These are phyloP conservation scores for Pagrus major DNA, from an alignment of 2,113 vertebrate species.

Conservation along the genomic window DNA sequence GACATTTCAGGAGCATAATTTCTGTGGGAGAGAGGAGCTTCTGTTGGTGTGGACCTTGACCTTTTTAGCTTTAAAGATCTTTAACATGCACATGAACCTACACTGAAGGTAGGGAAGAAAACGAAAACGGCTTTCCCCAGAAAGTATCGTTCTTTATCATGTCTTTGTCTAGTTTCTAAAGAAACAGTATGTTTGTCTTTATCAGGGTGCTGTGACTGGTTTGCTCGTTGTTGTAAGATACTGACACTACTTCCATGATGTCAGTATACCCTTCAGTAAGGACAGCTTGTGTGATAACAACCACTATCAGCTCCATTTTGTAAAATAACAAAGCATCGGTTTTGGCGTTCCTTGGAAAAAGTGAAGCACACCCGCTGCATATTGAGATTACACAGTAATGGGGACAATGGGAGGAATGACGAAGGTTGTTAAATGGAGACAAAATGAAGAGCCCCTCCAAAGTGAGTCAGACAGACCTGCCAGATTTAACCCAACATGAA, in stretches of 20 bases:
- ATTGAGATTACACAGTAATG: conserved; percentile 3
- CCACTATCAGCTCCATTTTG: rapidly evolving
- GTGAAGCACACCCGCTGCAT: not conserved
- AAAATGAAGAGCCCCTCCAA: not conserved
- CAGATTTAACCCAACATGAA: conserved; percentile 37
- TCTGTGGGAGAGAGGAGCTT: too few relatives aligned
- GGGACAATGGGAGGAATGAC: conserved; percentile 17
- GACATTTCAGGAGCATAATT: too few relatives aligned
- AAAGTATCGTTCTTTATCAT: not conserved
- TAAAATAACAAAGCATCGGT: not conserved
- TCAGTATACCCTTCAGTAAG: not conserved
- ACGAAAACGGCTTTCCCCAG: too few relatives aligned
- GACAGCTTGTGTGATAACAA: conserved; percentile 4
- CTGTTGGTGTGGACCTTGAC: too few relatives aligned
- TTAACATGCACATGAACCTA: too few relatives aligned
- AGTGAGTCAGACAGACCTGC: conserved; percentile 39
- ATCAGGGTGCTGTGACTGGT: conserved; percentile 25
- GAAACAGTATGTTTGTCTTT: conserved; percentile 2
- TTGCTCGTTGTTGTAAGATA: not conserved
- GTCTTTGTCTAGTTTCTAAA: not conserved
- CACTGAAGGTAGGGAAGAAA: too few relatives aligned
- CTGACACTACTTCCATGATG: not conserved
- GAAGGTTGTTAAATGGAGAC: conserved; percentile 35
- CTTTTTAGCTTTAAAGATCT: too few relatives aligned
- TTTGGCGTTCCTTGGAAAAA: not conserved